Conservation (phyloP, 35 echinoderm and acorn worm species). For the Lytechinus variegatus region DNA sequence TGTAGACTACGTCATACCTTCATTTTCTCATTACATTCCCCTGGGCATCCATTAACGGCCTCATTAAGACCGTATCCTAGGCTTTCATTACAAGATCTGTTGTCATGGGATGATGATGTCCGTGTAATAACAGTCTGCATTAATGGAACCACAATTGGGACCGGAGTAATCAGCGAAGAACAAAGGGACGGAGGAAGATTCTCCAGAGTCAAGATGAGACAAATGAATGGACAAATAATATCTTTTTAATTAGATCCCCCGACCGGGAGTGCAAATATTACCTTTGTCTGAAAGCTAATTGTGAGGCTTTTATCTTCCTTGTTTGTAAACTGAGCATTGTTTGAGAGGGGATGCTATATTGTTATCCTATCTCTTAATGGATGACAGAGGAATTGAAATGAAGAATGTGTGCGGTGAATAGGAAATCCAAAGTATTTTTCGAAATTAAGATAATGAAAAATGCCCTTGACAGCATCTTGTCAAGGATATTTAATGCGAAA, state of each 20-base stretch:
- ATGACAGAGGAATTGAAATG: background rate
- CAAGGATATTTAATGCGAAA: too few relatives aligned
- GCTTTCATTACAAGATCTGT: slow-evolving; percentile 18
- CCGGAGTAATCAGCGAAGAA: background rate
- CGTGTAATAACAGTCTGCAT: background rate
- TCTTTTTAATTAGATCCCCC: background rate
- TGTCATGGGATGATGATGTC: slow-evolving; percentile 7
- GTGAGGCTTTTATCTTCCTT: background rate
- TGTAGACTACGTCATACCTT: background rate
- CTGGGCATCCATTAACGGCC: slow-evolving; percentile 29
- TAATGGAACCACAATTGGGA: background rate
- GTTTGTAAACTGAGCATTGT: background rate
- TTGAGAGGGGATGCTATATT: background rate
- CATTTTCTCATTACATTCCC: background rate
- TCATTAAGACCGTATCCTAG: background rate
- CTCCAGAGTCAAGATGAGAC: background rate
- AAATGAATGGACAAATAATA: background rate
- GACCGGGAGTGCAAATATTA: background rate
- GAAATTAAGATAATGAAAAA: too few relatives aligned
- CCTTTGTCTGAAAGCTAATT: background rate
- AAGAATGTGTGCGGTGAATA: background rate
- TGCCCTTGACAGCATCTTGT: too few relatives aligned
- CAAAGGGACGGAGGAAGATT: background rate
- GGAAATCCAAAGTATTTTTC: background rate
- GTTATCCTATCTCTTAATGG: background rate